Base-by-base conservation (phyloP, 2,797 vertebrate species). In the Myotis vivesi region DNA sequence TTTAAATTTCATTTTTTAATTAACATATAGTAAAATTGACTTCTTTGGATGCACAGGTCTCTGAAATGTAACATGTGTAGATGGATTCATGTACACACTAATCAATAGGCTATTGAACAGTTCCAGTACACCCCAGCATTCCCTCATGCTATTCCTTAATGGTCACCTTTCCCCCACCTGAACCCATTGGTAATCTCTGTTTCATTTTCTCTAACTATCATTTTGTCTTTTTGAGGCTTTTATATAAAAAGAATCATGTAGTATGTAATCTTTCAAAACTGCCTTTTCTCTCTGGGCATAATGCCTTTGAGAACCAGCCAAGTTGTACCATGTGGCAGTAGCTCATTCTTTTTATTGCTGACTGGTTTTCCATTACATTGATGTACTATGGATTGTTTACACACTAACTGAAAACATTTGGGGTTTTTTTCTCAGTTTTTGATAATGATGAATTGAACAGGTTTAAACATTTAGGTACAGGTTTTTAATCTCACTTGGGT, bases 401-500 rank as follows among this genome's bases (percentile, higher is more conserved):
- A 46, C 36, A 20, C 11, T 20, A 55, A 44, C 0, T 77, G n/a
- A 87, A 87, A 36, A 33, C 13, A 55, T n/a, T 38, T 73, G 51
- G 76, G 30, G 6, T 4, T 23, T 85, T 19, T 92, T 44, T 6
- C 53, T 6, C 13, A 33, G 20, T 33, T 71, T 92, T 12, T 12
- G 20, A 3, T 57, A 17, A 20, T 66, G 44, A 75, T 57, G 68
- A 82, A n/a, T 38, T 72, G 66, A 82, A 73, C 0, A 8, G 28
- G 4, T 71, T 0, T 73, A 69, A 85, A 87, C 28, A 57, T n/a
- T 77, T 36, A 57, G 4, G 9, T 19, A 30, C 19, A 77, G n/a
- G 23, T 87, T 93, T 64, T 94, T 82, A 44, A 69, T 38, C 69
- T 82, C 66, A 87, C 9, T 82, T 92, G 81, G 53, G 41, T 83